Base-by-base conservation (phyloP, 1,140 invertebrate genomes). In the Magallana angulata region DNA sequence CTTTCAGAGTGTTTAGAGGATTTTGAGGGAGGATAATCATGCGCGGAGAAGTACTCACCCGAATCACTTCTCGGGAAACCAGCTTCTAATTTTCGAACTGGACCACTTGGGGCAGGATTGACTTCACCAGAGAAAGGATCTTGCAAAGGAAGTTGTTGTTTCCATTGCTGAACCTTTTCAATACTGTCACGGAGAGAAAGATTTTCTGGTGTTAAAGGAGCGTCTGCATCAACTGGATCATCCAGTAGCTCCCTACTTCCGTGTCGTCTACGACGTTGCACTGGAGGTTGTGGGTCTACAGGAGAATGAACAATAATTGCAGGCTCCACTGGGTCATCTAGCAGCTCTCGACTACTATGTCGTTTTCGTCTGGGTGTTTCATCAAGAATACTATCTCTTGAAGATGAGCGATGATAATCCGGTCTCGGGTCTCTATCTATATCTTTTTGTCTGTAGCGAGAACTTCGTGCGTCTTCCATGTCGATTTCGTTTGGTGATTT, bases 121-220 rank as follows among this genome's bases (percentile, higher is more conserved):
- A 62, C 14, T 57, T 88, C 85, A 11, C 84, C 85, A 76, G 87
- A 89, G 62, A 90, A 86, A 76, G 88, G 88, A 68, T 89, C 89
- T 58, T 89, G 89, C 24, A 90, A 85, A 9, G 92, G 91, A 3
- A 94, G 88, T 18, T 92, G 90, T 86, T 94, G 92, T 71, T 92
- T 93, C 92, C 93, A 93, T 64, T 91, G 89, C 0, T 93, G 90
- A 59, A 94, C 94, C 88, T 94, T 94, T 85, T 94, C 93, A 60
- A 94, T 94, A 89, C 93, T 94, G 16, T 94, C 94, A 36, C 93
- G 90, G 58, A 94, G 88, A n/a, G 90, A 92, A 18, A 94, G 85
- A 8, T 88, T 92, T 90, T 94, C 94, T 18, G 92, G 91, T 36
- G 94, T 94, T 48, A 94, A 89, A n/a, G 92, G 90, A 30, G 90